phyloP scores from a whole-genome alignment of 2,797 vertebrate genomes.

The Acanthopagrus latus region DNA sequence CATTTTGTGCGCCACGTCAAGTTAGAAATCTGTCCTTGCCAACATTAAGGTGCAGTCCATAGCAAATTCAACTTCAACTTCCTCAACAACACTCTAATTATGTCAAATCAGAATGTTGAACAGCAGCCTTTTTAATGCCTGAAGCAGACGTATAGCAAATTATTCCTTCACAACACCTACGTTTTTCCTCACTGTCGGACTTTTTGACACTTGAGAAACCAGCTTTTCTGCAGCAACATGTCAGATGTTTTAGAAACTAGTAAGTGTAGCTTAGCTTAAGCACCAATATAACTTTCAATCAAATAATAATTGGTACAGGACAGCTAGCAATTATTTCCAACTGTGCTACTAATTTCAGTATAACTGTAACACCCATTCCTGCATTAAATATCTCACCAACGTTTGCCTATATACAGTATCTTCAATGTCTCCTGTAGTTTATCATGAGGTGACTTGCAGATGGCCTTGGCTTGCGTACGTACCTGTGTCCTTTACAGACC shows the following conservation, averaged over 20 bases:
- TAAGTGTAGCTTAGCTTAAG: background rate
- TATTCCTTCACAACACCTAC: background rate
- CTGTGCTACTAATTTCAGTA: conserved; percentile 10
- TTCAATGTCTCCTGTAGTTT: conserved; percentile 4
- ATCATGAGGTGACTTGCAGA: conserved; percentile 53
- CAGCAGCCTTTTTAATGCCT: background rate
- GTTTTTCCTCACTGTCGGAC: background rate
- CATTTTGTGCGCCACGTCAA: background rate
- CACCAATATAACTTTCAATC: background rate
- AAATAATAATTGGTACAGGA: background rate
- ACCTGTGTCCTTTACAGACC: conserved; percentile 50
- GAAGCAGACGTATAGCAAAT: background rate
- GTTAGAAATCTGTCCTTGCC: background rate
- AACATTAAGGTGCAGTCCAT: background rate
- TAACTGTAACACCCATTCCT: conserved; percentile 13
- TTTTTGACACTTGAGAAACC: background rate
- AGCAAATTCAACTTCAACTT: background rate
- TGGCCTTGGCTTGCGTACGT: conserved; percentile 65
- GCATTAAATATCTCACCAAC: conserved; percentile 34
- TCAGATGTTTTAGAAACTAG: background rate
- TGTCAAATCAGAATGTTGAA: background rate
- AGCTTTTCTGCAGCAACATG: background rate
- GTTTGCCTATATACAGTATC: conserved; percentile 9
- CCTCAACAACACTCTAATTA: no score
- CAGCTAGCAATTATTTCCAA: conserved; percentile 2